Conservation (phyloP, 2,113 vertebrate species). For the Malurus alboscapulatus region DNA sequence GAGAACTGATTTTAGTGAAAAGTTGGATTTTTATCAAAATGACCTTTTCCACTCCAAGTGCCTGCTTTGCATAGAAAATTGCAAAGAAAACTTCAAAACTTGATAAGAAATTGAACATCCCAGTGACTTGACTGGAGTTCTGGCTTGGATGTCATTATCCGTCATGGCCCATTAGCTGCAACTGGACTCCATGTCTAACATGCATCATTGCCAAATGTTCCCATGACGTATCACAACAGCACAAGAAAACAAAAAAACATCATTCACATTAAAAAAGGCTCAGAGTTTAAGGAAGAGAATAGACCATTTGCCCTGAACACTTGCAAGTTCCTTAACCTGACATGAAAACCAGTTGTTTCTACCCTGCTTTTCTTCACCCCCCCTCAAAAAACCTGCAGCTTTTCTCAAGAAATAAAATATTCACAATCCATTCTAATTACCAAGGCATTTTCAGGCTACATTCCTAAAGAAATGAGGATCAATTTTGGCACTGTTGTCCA, state of each 20-base stretch:
- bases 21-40: conserved; percentile 48
- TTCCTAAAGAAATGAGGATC: neutral
- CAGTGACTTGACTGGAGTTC: neutral
- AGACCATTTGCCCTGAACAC: neutral
- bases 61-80: conserved; percentile 30
- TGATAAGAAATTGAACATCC: neutral
- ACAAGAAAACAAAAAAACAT: neutral
- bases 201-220: neutral
- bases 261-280: neutral
- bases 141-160: neutral
- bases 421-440: neutral
- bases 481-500: neutral
- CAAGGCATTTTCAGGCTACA: neutral
- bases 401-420: neutral
- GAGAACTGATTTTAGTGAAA: conserved; percentile 48
- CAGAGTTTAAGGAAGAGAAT: neutral
- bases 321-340: neutral
- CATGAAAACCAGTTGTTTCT: neutral
- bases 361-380: accelerated
- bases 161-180: neutral
- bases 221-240: neutral
- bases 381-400: neutral
- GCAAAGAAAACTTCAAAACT: neutral
- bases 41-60: conserved; percentile 24
- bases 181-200: neutral